Base-by-base conservation (phyloP, 2,888 invertebrate species). In the Cephus sareptanus region DNA sequence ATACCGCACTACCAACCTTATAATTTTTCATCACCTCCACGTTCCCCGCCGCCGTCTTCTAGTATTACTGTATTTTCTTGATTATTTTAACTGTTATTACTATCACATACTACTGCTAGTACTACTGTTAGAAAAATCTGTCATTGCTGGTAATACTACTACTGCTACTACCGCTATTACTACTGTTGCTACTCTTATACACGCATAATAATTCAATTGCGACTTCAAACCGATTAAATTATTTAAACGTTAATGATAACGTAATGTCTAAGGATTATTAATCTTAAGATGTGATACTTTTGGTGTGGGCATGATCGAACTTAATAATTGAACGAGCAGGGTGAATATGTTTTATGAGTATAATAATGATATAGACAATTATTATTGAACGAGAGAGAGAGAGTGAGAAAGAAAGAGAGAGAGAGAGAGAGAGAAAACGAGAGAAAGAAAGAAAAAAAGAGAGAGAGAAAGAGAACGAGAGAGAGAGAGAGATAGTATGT, bases 241-340 rank as follows among this genome's bases (percentile, higher is more conserved):
- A 76, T 79, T 74, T 37, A 40, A 56, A 77, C 68, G 77, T 77
- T 79, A 81, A 81, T 69, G 37, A 82, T 84, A 85, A 76, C 81
- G 80, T 87, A 85, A 82, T 80, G 81, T 86, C 83, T 79, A 83
- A 80, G 79, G 79, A 78, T 78, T 81, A 77, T 75, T 82, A 85
- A 82, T 81, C 82, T 81, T 86, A 87, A 87, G 85, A 85, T 85
- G 86, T 85, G 86, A 87, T 87, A 83, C 79, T 86, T 56, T 86
- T 87, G 84, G 85, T 86, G 84, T 82, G 83, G 84, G 87, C 87
- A 83, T 87, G 88, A 84, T 80, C 84, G 82, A 87, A 88, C 87
- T 87, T 87, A 88, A 56, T 56, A 56, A 88, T 86, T 83, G 83
- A 77, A 83, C 71, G 77, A 75, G 69, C 68, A 73, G 70, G 73